These are phyloP conservation scores for Morone saxatilis DNA, from an alignment of 2,113 vertebrate species.

Conservation along the genomic window DNA sequence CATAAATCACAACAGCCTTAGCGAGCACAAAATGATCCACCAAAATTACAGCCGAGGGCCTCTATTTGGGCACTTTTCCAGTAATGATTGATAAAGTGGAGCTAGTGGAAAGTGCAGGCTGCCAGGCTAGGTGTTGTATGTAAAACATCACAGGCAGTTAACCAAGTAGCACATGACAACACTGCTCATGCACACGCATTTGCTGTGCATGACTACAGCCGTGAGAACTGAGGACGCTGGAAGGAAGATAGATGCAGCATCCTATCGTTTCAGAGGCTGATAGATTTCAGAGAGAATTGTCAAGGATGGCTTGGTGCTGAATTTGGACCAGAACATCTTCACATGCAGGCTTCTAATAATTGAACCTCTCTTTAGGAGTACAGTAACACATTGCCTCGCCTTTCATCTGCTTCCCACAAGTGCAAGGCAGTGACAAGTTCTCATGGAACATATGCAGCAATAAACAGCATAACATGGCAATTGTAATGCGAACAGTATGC, in stretches of 20 bases:
- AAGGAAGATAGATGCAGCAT: conserved; percentile 31
- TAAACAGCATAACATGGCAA: conserved; percentile 65
- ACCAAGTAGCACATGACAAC: conserved; percentile 50
- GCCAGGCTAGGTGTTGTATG: conserved; percentile 66
- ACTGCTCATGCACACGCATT: conserved; percentile 8
- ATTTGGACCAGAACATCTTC: conserved; percentile 59
- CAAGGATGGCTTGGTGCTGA: conserved; percentile 63
- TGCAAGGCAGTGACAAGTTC: conserved; percentile 61
- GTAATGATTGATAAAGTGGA: conserved; percentile 72
- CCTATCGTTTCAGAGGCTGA: conserved; percentile 49
- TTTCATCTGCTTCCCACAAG: conserved; percentile 75
- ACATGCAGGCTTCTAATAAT: conserved; percentile 59
- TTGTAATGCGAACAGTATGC: conserved; percentile 77
- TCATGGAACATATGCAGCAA: conserved; percentile 69
- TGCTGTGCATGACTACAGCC: conserved; percentile 30
- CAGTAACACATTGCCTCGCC: conserved; percentile 52
- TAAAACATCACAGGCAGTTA: conserved; percentile 59
- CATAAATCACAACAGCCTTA: conserved; percentile 52
- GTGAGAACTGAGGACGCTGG: conserved; percentile 45
- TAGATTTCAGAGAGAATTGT: conserved; percentile 65
- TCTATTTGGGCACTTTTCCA: conserved; percentile 41
- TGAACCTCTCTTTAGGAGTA: conserved; percentile 58
- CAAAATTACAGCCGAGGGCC: conserved; percentile 52
- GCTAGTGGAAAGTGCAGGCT: conserved; percentile 55
- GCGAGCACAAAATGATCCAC: conserved; percentile 52